These are phyloP conservation scores for Centropyge bicolor DNA, from an alignment of 2,797 vertebrate genomes.

Conservation along the genomic window DNA sequence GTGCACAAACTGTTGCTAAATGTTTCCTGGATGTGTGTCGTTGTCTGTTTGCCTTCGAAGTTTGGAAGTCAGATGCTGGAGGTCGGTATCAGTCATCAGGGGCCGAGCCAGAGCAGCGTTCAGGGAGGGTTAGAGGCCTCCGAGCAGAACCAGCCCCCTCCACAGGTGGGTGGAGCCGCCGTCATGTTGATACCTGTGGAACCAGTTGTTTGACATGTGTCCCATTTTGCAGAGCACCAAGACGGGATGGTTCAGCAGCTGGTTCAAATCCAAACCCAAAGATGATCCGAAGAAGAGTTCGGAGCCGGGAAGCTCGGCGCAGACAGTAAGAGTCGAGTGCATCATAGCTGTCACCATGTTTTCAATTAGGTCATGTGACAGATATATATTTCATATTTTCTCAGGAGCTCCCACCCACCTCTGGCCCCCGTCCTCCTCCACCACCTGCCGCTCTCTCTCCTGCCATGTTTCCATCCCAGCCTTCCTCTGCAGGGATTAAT, in stretches of 20 bases:
- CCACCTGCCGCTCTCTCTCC: slow-evolving; percentile 16
- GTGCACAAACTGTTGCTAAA: not conserved
- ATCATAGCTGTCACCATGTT: not conserved
- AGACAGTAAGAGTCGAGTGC: slow-evolving; percentile 47
- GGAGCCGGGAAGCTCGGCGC: slow-evolving; percentile 39
- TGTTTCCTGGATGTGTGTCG: slow-evolving; percentile 1
- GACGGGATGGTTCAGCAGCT: slow-evolving; percentile 82
- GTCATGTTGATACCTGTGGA: not conserved
- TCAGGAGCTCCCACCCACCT: slow-evolving; percentile 57
- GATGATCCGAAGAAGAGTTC: slow-evolving; percentile 50
- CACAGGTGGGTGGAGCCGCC: slow-evolving; percentile 51
- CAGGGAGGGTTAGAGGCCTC: slow-evolving; percentile 5
- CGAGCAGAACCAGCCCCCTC: slow-evolving; percentile 20
- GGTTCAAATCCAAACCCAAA: slow-evolving; percentile 82
- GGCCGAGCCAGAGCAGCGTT: slow-evolving; percentile 6
- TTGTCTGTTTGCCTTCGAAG: slow-evolving; percentile 57
- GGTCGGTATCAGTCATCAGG: not conserved
- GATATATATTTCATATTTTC: slow-evolving; percentile 39
- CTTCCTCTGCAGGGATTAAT: slow-evolving; percentile 66
- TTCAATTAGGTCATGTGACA: slow-evolving; percentile 6
- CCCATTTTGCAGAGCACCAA: slow-evolving; percentile 64
- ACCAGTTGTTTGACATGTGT: not conserved
- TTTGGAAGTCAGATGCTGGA: slow-evolving; percentile 21
- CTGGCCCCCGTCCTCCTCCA: slow-evolving; percentile 16
- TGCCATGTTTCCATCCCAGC: slow-evolving; percentile 36